phyloP scores from a whole-genome alignment of 2,113 vertebrate genomes.

The Nansenia antarctica region DNA sequence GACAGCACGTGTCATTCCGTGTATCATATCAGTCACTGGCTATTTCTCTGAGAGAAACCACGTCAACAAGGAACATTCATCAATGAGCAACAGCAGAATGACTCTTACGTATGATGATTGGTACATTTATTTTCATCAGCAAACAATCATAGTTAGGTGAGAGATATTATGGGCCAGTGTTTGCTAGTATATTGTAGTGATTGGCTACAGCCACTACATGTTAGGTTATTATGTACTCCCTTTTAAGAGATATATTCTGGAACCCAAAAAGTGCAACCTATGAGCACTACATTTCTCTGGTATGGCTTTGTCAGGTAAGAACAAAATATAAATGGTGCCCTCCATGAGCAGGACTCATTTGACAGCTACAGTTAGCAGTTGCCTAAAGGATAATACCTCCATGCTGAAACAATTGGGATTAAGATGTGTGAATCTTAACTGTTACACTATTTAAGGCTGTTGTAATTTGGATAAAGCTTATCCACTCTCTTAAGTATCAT shows the following conservation, averaged over 20 bases:
- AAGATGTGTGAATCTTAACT: neutral
- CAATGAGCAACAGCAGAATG: conserved; percentile 31
- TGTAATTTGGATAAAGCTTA: too few species aligned
- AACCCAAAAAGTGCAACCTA: neutral
- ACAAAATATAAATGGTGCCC: too few species aligned
- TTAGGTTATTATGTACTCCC: neutral
- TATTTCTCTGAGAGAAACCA: conserved; percentile 24
- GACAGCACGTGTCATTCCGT: conserved; percentile 56
- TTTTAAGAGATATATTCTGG: neutral
- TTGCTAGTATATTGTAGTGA: too few species aligned
- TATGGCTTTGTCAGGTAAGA: too few species aligned
- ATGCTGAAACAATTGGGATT: neutral
- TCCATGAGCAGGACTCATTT: neutral
- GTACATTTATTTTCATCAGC: neutral
- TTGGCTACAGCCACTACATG: too few species aligned
- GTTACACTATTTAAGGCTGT: neutral
- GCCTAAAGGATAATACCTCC: neutral
- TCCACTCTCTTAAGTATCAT: neutral
- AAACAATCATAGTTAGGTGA: neutral
- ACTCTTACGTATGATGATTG: neutral
- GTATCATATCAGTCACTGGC: conserved; percentile 33
- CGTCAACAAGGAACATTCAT: conserved; percentile 53
- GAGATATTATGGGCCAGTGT: neutral
- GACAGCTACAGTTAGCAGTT: neutral
- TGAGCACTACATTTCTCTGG: neutral